These are phyloP conservation scores for Enteromius radiatus DNA, from an alignment of 2,797 vertebrate genomes.

Conservation along the genomic window DNA sequence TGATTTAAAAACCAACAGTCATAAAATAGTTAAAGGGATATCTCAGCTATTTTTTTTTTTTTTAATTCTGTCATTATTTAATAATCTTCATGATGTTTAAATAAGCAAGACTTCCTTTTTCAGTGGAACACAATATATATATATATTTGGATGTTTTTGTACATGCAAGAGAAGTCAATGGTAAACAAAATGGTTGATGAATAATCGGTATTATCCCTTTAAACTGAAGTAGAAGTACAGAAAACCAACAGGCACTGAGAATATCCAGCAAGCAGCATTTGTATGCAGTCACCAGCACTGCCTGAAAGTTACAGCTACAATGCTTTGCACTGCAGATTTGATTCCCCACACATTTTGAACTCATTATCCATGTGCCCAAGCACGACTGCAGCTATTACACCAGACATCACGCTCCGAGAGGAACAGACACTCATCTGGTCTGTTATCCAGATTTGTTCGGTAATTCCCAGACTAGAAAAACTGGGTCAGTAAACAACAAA, in stretches of 20 bases:
- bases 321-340: constrained; percentile 31
- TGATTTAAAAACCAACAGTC: not conserved
- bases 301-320: constrained; percentile 13
- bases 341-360: not conserved
- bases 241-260: not conserved
- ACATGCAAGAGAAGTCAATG: not conserved
- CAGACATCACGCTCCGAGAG: constrained; percentile 16
- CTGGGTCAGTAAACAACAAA: constrained; percentile 57
- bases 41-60: too few species aligned
- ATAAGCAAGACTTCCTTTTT: not conserved
- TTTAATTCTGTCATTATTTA: not conserved
- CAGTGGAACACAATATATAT: not conserved
- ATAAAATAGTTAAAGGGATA: not conserved
- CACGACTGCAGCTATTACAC: constrained; percentile 10
- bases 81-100: not conserved
- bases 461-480: constrained; percentile 47
- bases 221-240: not conserved
- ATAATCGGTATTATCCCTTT: not conserved
- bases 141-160: not conserved
- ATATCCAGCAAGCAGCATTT: not conserved
- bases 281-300: constrained; percentile 29
- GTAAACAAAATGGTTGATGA: not conserved
- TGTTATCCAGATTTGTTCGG: constrained; percentile 46
- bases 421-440: constrained; percentile 40
- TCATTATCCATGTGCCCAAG: constrained; percentile 17